Base-by-base conservation (phyloP, 2,797 vertebrate species). In the Gymnopithys bicolor region DNA sequence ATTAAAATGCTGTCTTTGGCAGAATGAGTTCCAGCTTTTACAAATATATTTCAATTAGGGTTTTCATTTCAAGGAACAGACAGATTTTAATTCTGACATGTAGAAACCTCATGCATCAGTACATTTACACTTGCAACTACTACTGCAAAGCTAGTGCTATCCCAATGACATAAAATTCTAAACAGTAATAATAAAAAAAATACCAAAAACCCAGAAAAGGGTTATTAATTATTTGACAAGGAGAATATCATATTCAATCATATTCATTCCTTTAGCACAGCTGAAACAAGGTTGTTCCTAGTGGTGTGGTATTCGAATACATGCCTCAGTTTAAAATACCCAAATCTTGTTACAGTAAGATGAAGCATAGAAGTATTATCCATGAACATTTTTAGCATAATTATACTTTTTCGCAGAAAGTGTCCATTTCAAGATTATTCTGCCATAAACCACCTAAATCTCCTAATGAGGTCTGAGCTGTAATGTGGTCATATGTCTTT, bases 51-150 rank as follows among this genome's bases (percentile, higher is more conserved):
- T 95, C 58, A 84, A 43, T 69, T 85, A 76, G 30, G 41, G 39
- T 62, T 94, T 96, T 90, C 51, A 60, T 87, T 83, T 90, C 63
- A 73, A 88, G 67, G 24, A 89, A 73, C 13, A 87, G 79, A 39
- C 11, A 73, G 33, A 52, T 84, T 91, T 95, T 83, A 84, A 75
- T 93, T 89, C 58, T 91, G 53, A 67, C 45, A 17, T 35, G 23
- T 56, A 69, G 30, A 80, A 10, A 59, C 30, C 41, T 84, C 56
- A 48, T 33, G 13, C 33, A 46, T 62, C 59, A 66, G 25, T 52
- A 78, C 24, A 37, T 83, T 77, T 89, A 84, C 17, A 16, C 46
- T 77, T 89, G 39, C 28, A 67, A 73, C 91, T 91, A 21, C 33
- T 52, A 28, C 32, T 92, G 69, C 33, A 87, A 73, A 68, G 12